phyloP scores from a whole-genome alignment of 2,797 vertebrate species.

The Poeciliopsis presidionis region DNA sequence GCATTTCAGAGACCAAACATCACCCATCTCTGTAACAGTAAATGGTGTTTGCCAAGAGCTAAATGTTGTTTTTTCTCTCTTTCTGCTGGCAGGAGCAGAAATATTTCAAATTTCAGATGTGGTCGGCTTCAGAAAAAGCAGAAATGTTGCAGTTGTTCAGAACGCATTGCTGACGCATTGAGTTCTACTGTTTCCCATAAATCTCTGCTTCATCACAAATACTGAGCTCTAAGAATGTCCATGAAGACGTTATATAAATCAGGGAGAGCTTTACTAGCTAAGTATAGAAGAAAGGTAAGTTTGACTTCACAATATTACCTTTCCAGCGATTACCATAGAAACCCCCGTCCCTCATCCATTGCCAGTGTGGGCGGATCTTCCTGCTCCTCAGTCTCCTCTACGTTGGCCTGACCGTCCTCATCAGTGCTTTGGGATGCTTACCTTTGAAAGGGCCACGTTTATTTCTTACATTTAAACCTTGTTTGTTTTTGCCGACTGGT shows the following conservation, averaged over 20 bases:
- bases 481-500: not conserved
- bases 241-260: constrained; percentile 19
- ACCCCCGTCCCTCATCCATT: constrained; percentile 30
- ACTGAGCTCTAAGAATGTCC: not conserved
- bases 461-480: not conserved
- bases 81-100: not conserved
- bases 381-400: constrained; percentile 35
- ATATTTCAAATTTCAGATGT: constrained; percentile 29
- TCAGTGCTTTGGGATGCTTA: not conserved
- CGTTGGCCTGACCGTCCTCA: constrained; percentile 18
- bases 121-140: constrained; percentile 15
- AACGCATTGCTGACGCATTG: not conserved
- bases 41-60: constrained; percentile 13
- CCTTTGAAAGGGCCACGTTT: not conserved
- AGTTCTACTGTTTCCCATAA: not conserved
- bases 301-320: constrained; percentile 51
- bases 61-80: not conserved
- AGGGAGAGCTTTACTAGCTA: constrained; percentile 6
- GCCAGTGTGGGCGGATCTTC: constrained; percentile 47
- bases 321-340: constrained; percentile 60
- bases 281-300: constrained; percentile 36
- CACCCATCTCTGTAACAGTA: constrained; percentile 15
- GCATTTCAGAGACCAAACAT: constrained; percentile 17
- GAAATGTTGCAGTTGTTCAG: not conserved
- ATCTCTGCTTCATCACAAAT: not conserved